phyloP scores from a whole-genome alignment of 2,888 invertebrate species.

The Seira ritae region DNA sequence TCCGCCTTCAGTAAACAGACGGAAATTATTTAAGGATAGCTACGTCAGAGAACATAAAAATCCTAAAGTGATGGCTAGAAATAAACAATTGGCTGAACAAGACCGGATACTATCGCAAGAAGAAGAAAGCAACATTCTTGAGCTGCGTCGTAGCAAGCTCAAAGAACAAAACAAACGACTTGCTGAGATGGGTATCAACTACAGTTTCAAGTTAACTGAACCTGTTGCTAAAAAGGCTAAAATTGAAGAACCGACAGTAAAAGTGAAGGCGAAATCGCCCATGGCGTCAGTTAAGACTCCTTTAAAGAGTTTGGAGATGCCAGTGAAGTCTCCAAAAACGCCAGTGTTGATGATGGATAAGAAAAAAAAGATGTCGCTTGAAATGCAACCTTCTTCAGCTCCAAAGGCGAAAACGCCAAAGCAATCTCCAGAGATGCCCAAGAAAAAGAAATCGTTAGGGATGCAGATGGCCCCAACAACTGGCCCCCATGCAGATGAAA shows the following conservation, averaged over 20 bases:
- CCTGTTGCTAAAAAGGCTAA: background rate
- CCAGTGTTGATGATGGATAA: background rate
- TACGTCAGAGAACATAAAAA: conserved; percentile 43
- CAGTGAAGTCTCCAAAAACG: conserved; percentile 3
- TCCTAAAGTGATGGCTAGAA: conserved; percentile 54
- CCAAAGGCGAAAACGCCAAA: background rate
- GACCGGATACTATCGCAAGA: conserved; percentile 39
- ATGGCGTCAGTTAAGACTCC: background rate
- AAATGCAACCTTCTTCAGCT: no score
- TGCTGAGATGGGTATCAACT: conserved; percentile 65
- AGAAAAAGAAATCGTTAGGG: background rate
- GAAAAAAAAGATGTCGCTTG: no score
- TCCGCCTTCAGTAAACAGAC: conserved; percentile 39
- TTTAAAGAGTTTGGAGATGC: background rate
- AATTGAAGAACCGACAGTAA: no score
- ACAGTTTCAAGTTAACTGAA: no score
- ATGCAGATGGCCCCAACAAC: no score
- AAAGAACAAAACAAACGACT: conserved; percentile 60
- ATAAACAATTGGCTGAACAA: conserved; percentile 25
- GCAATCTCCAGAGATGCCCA: background rate
- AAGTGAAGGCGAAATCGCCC: background rate
- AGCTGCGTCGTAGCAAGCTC: conserved; percentile 40
- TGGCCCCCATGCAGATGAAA: no score
- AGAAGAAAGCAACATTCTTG: conserved; percentile 41
- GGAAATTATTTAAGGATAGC: conserved; percentile 57